Percentiles rank a stretch among this genome's conserved stretches.
phyloP scores from a whole-genome alignment of 2,888 invertebrate species.

The Platycheirus albimanus region DNA sequence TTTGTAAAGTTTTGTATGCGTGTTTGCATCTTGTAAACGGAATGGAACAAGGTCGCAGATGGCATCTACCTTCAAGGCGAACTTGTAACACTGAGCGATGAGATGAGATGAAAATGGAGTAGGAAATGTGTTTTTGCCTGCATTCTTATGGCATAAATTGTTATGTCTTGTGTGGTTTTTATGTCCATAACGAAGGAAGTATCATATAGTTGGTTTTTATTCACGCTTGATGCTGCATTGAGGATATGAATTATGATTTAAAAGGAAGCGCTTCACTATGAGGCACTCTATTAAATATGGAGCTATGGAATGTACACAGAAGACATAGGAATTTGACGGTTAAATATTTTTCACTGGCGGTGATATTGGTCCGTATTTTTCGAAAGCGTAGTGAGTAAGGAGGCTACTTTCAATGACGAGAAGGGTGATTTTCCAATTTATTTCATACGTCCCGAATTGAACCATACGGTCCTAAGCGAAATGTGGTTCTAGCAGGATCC shows the following conservation, averaged over 20 bases:
- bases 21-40: conserved; percentile 53
- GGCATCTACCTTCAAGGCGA: conserved; percentile 60
- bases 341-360: too few species aligned
- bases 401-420: too few species aligned
- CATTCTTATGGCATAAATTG: conserved; percentile 26
- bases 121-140: conserved; percentile 23
- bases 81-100: conserved; percentile 46
- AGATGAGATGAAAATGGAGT: conserved; percentile 48
- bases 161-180: conserved; percentile 7
- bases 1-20: conserved; percentile 44
- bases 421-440: too few species aligned
- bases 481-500: too few species aligned
- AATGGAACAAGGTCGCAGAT: conserved; percentile 57
- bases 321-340: too few species aligned
- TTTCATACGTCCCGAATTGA: too few species aligned
- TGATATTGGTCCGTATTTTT: too few species aligned
- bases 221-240: conserved; percentile 10
- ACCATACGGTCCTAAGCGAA: too few species aligned
- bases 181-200: conserved; percentile 15
- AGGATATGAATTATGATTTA: conserved; percentile 12
- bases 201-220: conserved; percentile 1
- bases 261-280: background rate
- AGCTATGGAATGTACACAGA: too few species aligned
- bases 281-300: conserved; percentile 10
- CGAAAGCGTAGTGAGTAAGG: too few species aligned